Percentiles rank a stretch among this genome's conserved stretches.
Conservation (phyloP, 37 sponge, comb jelly and placozoan species). For the Crambe crambe region DNA sequence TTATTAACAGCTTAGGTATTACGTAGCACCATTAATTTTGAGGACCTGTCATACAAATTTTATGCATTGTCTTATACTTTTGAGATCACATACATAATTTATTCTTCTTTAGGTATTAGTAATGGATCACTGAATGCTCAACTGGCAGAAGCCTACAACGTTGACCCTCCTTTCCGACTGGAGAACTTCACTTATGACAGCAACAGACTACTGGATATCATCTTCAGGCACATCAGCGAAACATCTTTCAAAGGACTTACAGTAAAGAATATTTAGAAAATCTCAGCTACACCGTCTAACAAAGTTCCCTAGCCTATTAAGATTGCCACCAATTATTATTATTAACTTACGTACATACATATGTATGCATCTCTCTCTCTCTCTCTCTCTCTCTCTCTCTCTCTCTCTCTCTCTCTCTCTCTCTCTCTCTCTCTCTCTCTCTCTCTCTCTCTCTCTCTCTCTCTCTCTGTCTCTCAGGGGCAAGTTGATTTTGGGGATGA, state of each 20-base stretch:
- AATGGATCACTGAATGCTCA: background rate
- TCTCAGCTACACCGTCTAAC: background rate
- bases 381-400: background rate
- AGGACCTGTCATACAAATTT: too few species aligned
- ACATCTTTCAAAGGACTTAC: conserved; percentile 26
- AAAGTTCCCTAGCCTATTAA: background rate
- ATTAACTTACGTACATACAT: background rate
- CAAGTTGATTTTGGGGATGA: conserved; percentile 6
- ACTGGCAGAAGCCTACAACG: conserved; percentile 4
- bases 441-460: background rate
- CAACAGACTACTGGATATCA: background rate
- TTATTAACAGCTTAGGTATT: too few species aligned
- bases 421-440: background rate
- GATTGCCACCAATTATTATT: background rate
- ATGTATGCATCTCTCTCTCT: background rate
- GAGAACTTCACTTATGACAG: conserved; percentile 12
- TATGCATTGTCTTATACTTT: background rate
- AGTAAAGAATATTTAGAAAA: too few species aligned
- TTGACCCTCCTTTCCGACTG: background rate
- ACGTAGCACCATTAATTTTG: too few species aligned
- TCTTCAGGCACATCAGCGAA: conserved; percentile 3
- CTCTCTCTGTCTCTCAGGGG: conserved; percentile 34
- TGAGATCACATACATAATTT: background rate
- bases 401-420: conserved; percentile 1
- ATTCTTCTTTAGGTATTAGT: conserved; percentile 4